phyloP scores from a whole-genome alignment of 2,888 invertebrate species.

The Prosopocoilus inquinatus region DNA sequence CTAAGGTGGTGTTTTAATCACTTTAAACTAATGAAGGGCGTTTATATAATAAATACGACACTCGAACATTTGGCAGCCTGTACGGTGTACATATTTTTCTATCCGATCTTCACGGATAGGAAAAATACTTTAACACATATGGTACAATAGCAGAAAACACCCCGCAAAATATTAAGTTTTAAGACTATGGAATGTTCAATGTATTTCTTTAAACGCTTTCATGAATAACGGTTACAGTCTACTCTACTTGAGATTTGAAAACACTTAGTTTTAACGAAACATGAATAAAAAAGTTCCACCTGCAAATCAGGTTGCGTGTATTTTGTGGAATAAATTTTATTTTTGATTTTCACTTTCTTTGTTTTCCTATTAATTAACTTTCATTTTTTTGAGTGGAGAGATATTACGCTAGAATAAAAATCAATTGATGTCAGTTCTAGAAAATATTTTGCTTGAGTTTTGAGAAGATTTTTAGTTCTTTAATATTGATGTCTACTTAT shows the following conservation, averaged over 20 bases:
- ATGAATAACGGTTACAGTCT: not conserved
- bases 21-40: not conserved
- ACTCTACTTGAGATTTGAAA: constrained; percentile 1
- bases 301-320: not conserved
- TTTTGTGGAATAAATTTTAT: not conserved
- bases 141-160: not conserved
- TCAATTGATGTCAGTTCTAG: too few relatives aligned
- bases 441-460: too few relatives aligned
- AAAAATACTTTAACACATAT: not conserved
- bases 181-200: not conserved
- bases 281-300: not conserved
- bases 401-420: too few relatives aligned
- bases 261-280: not conserved
- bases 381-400: not conserved
- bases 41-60: not conserved
- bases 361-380: not conserved
- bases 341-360: not conserved
- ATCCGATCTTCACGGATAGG: not conserved
- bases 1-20: too few relatives aligned
- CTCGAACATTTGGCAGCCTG: constrained; percentile 1
- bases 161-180: not conserved
- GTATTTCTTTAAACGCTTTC: not conserved
- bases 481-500: too few relatives aligned
- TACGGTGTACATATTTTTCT: not conserved
- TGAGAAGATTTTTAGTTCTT: too few relatives aligned